Percentiles rank a stretch among this genome's conserved stretches.
Conservation (phyloP, 2,888 invertebrate species). For the Ceriagrion tenellum region DNA sequence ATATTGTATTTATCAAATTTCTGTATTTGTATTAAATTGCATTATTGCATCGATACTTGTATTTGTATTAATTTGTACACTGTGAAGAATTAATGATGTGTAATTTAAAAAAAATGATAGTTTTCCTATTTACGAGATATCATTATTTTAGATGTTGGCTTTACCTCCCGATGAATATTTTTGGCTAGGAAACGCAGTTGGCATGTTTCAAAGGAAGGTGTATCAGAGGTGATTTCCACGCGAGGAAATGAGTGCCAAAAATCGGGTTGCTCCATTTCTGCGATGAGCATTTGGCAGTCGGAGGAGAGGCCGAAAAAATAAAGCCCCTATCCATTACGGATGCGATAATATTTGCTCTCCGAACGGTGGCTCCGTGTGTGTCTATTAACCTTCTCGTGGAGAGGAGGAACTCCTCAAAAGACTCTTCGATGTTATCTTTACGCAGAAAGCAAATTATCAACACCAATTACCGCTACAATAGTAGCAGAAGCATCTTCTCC, state of each 20-base stretch:
- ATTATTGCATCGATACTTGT: too few species aligned
- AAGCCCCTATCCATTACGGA: conserved; percentile 53
- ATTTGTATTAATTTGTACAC: too few species aligned
- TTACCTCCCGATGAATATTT: neutral
- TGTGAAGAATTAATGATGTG: too few species aligned
- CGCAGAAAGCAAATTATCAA: conserved; percentile 55
- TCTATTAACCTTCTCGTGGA: conserved; percentile 37
- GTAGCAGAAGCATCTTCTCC: conserved; percentile 45
- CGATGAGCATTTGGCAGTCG: conserved; percentile 22
- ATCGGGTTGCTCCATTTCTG: neutral
- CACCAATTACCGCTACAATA: conserved; percentile 58
- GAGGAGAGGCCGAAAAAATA: neutral
- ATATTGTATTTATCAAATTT: too few species aligned
- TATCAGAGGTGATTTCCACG: neutral
- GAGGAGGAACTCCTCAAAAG: conserved; percentile 62
- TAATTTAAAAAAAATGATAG: too few species aligned
- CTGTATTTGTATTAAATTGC: too few species aligned
- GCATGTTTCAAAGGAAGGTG: neutral
- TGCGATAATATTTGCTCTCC: conserved; percentile 61
- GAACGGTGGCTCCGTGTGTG: conserved; percentile 42
- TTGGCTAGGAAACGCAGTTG: neutral
- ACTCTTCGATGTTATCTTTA: conserved; percentile 63
- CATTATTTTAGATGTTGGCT: neutral
- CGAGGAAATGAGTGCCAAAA: neutral
- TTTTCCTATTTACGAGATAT: too few species aligned